A percentile compares a stretch with the other conserved stretches of the same genome.
Evolutionary conservation across 2,888 invertebrate species (phyloP).

Genomic region (Pandemis cinnamomeana): DNA sequence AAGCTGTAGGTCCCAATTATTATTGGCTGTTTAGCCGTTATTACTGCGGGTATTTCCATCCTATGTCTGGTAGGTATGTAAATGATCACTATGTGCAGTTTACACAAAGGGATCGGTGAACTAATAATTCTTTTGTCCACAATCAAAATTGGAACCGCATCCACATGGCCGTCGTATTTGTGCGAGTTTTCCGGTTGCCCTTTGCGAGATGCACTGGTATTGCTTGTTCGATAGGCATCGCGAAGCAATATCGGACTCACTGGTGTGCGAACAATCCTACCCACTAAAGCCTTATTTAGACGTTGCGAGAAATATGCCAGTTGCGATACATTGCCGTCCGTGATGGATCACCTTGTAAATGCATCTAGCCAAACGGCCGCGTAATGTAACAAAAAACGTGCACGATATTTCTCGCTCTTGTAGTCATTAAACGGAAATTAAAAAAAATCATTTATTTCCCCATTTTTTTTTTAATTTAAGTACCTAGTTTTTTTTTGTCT

Average conservation of each 20-base stretch:
- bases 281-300: slow-evolving; percentile 8
- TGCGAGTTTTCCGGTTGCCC: slow-evolving; percentile 51
- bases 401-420: no score
- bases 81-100: background rate
- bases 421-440: no score
- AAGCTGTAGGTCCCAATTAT: no score
- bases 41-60: background rate
- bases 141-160: slow-evolving; percentile 34
- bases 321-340: no score
- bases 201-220: slow-evolving; percentile 40
- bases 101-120: slow-evolving; percentile 16
- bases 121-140: slow-evolving; percentile 35
- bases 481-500: no score
- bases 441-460: no score
- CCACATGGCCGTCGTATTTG: slow-evolving; percentile 46
- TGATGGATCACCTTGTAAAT: no score
- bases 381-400: no score
- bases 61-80: background rate
- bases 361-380: no score
- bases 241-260: slow-evolving; percentile 43
- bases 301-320: no score
- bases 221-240: slow-evolving; percentile 41
- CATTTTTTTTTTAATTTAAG: no score
- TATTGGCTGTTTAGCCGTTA: no score
- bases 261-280: slow-evolving; percentile 39